Percentiles rank a stretch among this genome's conserved stretches.
Conservation (phyloP, 2,888 invertebrate species). For the Cremastinae sp. region DNA sequence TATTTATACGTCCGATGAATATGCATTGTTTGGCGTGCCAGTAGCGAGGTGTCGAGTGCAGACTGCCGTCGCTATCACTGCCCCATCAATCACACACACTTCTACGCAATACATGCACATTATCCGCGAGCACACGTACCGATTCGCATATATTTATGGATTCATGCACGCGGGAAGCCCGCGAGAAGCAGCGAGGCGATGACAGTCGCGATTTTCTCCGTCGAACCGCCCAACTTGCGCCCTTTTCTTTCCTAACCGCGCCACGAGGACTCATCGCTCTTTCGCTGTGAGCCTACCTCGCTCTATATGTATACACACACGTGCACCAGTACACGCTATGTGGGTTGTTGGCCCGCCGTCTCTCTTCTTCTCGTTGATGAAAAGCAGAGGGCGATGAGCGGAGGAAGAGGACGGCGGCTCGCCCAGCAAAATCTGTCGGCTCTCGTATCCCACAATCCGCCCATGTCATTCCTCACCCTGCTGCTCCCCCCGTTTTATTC, state of each 20-base stretch:
- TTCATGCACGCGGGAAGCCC: slow-evolving; percentile 30
- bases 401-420: slow-evolving; percentile 17
- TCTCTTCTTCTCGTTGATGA: slow-evolving; percentile 8
- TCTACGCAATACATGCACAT: slow-evolving; percentile 54
- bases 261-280: too few relatives aligned
- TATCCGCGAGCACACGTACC: slow-evolving; percentile 39
- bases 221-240: too few relatives aligned
- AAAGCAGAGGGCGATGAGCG: neutral
- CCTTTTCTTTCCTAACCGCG: too few relatives aligned
- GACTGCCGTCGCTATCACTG: slow-evolving; percentile 79
- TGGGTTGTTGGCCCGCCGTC: slow-evolving; percentile 1
- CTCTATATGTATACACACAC: too few relatives aligned
- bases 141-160: neutral
- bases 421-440: slow-evolving; percentile 57
- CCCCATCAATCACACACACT: slow-evolving; percentile 80
- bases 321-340: neutral
- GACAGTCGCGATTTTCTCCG: too few relatives aligned
- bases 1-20: slow-evolving; percentile 80
- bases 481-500: slow-evolving; percentile 42
- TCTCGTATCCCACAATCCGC: slow-evolving; percentile 66
- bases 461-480: slow-evolving; percentile 72
- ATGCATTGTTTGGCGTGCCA: slow-evolving; percentile 79
- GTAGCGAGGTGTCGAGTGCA: slow-evolving; percentile 80
- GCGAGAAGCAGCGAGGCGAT: too few relatives aligned
- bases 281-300: too few relatives aligned